Evolutionary conservation across 92 coral and sea anemone genomes (phyloP).

Genomic region (Parazoanthus darwini): DNA sequence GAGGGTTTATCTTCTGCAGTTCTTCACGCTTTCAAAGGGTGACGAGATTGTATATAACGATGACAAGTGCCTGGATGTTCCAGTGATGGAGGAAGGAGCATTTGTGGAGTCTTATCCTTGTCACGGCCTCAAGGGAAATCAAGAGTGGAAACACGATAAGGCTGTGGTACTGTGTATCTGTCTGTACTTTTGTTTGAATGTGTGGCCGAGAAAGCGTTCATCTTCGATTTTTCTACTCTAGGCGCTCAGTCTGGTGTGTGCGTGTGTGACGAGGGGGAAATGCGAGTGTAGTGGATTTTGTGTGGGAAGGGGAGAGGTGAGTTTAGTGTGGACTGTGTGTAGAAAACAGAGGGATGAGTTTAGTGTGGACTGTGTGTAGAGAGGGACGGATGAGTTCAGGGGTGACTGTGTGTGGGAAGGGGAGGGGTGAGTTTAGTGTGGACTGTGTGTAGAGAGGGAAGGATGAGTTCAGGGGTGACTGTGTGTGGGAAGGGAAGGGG

Average conservation of each 20-base stretch:
- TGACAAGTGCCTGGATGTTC: conserved; percentile 88
- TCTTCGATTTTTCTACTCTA: too few relatives aligned
- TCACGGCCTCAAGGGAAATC: conserved; percentile 77
- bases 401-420: not conserved
- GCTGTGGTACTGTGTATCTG: conserved; percentile 1
- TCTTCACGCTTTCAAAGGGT: conserved; percentile 79
- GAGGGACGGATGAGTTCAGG: too few relatives aligned
- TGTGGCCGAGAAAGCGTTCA: not conserved
- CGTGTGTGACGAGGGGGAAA: too few relatives aligned
- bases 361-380: too few relatives aligned
- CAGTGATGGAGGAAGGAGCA: conserved; percentile 73
- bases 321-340: not conserved
- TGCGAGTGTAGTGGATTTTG: too few relatives aligned
- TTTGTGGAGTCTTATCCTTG: conserved; percentile 80
- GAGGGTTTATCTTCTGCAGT: conserved; percentile 43
- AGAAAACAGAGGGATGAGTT: not conserved
- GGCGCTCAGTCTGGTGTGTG: too few relatives aligned
- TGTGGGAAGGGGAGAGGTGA: too few relatives aligned
- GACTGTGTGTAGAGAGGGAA: not conserved
- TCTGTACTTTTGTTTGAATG: not conserved
- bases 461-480: not conserved
- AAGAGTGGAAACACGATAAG: conserved; percentile 94
- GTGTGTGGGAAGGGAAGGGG: not conserved
- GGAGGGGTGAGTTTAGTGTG: not conserved
- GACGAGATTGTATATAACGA: conserved; percentile 77